Base-by-base conservation (phyloP, 1,140 invertebrate species). In the Brachionus rubens region DNA sequence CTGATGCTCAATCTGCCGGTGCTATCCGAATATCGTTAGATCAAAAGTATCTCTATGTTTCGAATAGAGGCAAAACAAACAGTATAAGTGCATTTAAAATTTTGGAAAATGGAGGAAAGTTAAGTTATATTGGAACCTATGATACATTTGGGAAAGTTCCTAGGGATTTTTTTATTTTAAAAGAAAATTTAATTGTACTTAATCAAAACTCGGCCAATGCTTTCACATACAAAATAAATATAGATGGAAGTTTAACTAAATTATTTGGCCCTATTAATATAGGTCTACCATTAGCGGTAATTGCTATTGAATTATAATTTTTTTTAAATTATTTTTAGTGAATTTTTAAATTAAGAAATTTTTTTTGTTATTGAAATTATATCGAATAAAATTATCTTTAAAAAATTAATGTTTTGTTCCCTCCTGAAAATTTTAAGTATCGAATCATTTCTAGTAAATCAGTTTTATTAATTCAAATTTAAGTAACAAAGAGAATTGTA, bases 11-110 rank as follows among this genome's bases (percentile, higher is more conserved):
- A 65, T 65, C 16, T 14, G 59, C 33, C n/a, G 59, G 59, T 26
- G 59, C 59, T 36, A 65, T 65, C n/a, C 59, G 59, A 41, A 12
- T 65, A 21, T 65, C 59, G 9, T 43, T 65, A 24, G 59, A 65
- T 41, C 59, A 41, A 65, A 65, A 43, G 16, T 65, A 28, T 65
- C 59, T 65, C 3, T 65, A 65, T 65, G 59, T n/a, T 21, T 65
- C 59, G 1, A 65, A 65, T 21, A 65, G 59, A 65, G 59, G 33
- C 9, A 65, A 65, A 7, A 65, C 59, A 19, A 65, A 65, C 3
- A 65, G 59, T 28, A 65, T 65, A 24, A 36, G 54, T 59, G 54
- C 54, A 36, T 59, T 59, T 59, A 59, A 16, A 59, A 59, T 59
- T 59, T 59, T 59, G 30, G 26, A 30, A 33, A 59, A 59, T 59